Evolutionary conservation across 1,140 invertebrate species (phyloP), one percentile per base, ranked within the genome.

Genomic region (Nephotettix cincticeps): DNA sequence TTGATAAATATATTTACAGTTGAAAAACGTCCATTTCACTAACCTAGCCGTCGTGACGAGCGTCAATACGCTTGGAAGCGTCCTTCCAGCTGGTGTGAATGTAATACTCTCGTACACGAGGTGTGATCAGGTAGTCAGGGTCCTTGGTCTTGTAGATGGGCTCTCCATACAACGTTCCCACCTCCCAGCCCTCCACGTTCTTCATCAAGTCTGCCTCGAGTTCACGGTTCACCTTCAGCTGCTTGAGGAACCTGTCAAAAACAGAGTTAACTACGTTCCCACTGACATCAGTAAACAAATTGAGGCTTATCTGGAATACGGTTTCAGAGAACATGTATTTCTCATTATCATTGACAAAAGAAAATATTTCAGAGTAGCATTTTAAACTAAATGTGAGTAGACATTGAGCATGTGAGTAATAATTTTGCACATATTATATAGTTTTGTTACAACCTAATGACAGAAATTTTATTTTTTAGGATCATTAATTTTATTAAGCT

Each of bases 121-220:
- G 88, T 71, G 87, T 81, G 9, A 90, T 79, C 17, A 92, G 84
- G 4, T 84, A 83, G 72, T 86, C 82, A 28, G 81, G 74, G 4
- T 80, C 76, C 11, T 72, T 13, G 43, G 76, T 83, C 78, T 90
- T 89, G 82, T 86, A 97, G 32, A 96, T 81, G 54, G 89, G 90
- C 79, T 94, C 89, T 11, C 93, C 93, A 75, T 90, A 95, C 76
- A 87, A 92, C 4, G 92, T 97, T 17, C 95, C 95, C 25, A 93
- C 89, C 83, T 90, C 88, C 95, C 95, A 97, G 76, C 91, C 92
- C 70, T 90, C 89, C 1, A 94, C 91, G 81, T 96, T 88, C 70
- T 88, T 88, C 95, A 97, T 97, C 11, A 97, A 82, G 71, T 93
- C 86, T 47, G 85, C 86, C 81, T 98, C 95, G 69, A 91, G 90